These are phyloP conservation scores for Drosophila borealis DNA, from an alignment of 2,888 invertebrate genomes.

Conservation along the genomic window DNA sequence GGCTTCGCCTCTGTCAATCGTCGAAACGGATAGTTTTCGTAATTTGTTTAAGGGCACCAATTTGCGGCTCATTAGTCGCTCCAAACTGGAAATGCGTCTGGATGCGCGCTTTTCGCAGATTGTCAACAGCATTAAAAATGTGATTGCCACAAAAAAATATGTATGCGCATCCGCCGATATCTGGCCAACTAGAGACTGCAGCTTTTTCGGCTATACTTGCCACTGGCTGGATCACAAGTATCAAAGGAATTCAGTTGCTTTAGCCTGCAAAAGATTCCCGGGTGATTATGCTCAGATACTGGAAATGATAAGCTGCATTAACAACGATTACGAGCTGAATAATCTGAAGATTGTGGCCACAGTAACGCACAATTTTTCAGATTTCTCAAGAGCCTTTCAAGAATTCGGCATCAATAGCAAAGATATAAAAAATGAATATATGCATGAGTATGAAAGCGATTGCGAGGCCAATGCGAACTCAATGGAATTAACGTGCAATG, in stretches of 20 bases:
- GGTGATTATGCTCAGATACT: conserved; percentile 15
- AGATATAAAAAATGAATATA: background rate
- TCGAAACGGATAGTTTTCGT: conserved; percentile 39
- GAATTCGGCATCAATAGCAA: conserved; percentile 28
- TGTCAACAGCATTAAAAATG: conserved; percentile 18
- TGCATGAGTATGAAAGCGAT: background rate
- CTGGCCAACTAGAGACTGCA: conserved; percentile 19
- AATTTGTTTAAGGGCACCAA: conserved; percentile 40
- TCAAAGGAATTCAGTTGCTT: conserved; percentile 32
- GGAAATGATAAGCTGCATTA: conserved; percentile 33
- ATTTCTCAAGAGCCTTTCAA: conserved; percentile 9
- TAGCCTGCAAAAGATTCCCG: conserved; percentile 32
- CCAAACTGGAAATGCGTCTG: conserved; percentile 18
- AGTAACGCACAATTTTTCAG: conserved; percentile 14
- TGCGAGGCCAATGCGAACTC: background rate
- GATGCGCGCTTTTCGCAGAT: conserved; percentile 33
- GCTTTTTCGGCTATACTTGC: conserved; percentile 37
- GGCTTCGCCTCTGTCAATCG: conserved; percentile 25
- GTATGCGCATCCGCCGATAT: conserved; percentile 38
- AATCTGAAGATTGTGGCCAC: conserved; percentile 42
- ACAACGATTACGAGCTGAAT: conserved; percentile 33
- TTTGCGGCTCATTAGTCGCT: conserved; percentile 28
- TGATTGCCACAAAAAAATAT: conserved; percentile 34
- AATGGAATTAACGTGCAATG: background rate
- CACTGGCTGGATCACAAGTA: conserved; percentile 50